Percentiles rank a stretch among this genome's conserved stretches.
These are phyloP conservation scores for Spicauda simplicius DNA, from an alignment of 2,888 invertebrate species.

Conservation along the genomic window DNA sequence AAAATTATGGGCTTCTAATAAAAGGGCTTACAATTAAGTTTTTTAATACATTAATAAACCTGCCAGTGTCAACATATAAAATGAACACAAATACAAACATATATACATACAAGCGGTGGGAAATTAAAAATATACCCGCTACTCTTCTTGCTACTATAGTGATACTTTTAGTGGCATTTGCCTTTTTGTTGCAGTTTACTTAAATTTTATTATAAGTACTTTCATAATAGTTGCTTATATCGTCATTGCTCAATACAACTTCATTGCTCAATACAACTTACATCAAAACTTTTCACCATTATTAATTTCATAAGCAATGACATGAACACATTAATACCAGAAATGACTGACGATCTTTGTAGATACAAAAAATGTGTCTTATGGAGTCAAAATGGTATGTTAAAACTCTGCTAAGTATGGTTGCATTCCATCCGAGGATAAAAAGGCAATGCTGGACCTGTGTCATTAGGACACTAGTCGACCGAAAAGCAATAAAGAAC, in stretches of 20 bases:
- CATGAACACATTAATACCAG: not conserved
- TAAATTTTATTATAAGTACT: no score
- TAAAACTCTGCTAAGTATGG: no score
- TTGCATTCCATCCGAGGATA: no score
- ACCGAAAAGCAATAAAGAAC: no score
- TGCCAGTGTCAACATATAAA: conserved; percentile 56
- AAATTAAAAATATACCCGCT: conserved; percentile 71
- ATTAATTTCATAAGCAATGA: not conserved
- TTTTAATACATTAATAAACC: conserved; percentile 42
- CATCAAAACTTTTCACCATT: not conserved
- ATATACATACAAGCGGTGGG: conserved; percentile 78
- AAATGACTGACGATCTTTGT: not conserved
- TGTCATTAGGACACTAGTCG: no score
- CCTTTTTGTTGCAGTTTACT: not conserved
- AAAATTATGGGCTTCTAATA: not conserved
- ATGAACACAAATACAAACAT: conserved; percentile 54
- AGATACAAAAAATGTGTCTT: not conserved
- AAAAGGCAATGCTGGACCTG: no score
- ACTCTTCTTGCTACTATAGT: conserved; percentile 60
- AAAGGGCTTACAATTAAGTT: conserved; percentile 16
- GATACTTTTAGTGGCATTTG: conserved; percentile 55
- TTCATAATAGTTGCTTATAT: not conserved
- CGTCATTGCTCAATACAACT: not conserved
- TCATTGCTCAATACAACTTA: not conserved
- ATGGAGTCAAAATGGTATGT: no score